A percentile compares a stretch with the other conserved stretches of the same genome.
These are phyloP conservation scores for Alentia gelatinosa DNA, from an alignment of 2,888 invertebrate genomes.

Conservation along the genomic window DNA sequence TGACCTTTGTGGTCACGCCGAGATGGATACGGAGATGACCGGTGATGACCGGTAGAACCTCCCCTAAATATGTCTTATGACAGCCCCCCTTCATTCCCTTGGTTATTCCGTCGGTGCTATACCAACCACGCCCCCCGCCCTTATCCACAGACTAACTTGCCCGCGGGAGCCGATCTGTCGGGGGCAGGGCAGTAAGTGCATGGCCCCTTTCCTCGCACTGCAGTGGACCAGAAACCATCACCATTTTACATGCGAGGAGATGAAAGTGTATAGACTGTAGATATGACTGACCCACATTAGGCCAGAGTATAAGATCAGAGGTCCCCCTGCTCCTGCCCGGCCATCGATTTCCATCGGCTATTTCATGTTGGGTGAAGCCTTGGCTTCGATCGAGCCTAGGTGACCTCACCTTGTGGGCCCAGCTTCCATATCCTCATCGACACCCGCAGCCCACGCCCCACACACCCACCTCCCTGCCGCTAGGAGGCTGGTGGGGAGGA, in stretches of 20 bases:
- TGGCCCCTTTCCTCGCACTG: not conserved
- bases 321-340: not conserved
- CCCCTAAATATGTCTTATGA: not conserved
- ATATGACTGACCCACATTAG: slow-evolving; percentile 5
- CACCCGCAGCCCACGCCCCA: not conserved
- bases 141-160: no score
- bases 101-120: no score
- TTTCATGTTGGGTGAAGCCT: no score
- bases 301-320: slow-evolving; percentile 19
- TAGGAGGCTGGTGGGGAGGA: not conserved
- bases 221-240: slow-evolving; percentile 2
- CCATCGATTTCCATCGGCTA: slow-evolving; percentile 7
- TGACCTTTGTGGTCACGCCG: not conserved
- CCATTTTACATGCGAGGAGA: slow-evolving; percentile 13
- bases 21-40: not conserved
- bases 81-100: no score
- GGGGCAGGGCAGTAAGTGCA: no score
- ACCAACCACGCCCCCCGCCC: no score
- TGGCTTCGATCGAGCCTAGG: no score
- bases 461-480: not conserved
- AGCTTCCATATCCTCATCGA: no score
- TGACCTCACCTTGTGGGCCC: no score
- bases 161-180: no score
- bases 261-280: not conserved
- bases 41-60: not conserved